Evolutionary conservation across 2,888 invertebrate genomes (phyloP).

Genomic region (Eugnorisma glareosa): DNA sequence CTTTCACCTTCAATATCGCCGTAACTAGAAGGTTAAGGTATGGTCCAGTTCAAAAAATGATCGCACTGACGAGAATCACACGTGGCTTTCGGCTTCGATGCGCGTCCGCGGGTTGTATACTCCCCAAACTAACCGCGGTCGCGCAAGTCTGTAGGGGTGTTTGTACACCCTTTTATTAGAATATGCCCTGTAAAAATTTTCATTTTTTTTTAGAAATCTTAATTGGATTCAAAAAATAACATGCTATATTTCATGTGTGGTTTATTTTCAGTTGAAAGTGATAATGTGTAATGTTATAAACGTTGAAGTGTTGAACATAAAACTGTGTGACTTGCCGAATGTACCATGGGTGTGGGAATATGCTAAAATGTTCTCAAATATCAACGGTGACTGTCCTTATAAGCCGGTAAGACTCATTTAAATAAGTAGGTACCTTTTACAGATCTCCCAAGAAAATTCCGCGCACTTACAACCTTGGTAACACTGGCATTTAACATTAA

Average conservation of each 20-base stretch:
- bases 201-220: too few species aligned
- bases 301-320: constrained; percentile 9
- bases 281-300: not conserved
- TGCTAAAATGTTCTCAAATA: not conserved
- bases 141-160: too few species aligned
- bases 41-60: too few species aligned
- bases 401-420: constrained; percentile 41
- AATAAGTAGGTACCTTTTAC: not conserved
- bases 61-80: too few species aligned
- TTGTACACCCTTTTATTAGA: too few species aligned
- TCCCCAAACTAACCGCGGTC: too few species aligned
- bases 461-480: not conserved
- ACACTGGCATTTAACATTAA: not conserved
- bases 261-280: constrained; percentile 28
- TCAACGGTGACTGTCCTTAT: constrained; percentile 25
- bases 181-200: too few species aligned
- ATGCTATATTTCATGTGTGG: not conserved
- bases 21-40: too few species aligned
- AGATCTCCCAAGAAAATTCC: not conserved
- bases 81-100: too few species aligned
- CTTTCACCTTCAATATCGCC: too few species aligned
- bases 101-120: too few species aligned
- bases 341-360: constrained; percentile 31
- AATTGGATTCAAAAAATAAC: not conserved
- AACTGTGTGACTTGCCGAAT: constrained; percentile 14